These are phyloP conservation scores for Anorthoa munda DNA, from an alignment of 2,888 invertebrate genomes.

Conservation along the genomic window DNA sequence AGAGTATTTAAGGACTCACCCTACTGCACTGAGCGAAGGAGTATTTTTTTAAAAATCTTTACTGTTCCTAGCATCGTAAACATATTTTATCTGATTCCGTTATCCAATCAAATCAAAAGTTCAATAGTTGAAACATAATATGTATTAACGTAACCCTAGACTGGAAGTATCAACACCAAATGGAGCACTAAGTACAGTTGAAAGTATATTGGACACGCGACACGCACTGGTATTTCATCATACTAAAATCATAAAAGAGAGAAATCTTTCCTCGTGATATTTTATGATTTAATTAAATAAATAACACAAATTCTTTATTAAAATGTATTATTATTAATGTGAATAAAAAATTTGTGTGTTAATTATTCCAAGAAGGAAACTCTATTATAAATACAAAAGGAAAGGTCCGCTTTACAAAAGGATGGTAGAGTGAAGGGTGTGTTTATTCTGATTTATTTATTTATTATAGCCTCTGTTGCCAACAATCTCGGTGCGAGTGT, in stretches of 20 bases:
- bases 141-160: constrained; percentile 43
- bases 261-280: too few relatives aligned
- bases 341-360: too few relatives aligned
- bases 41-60: neutral
- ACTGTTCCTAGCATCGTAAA: neutral
- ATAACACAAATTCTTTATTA: too few relatives aligned
- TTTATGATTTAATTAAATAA: too few relatives aligned
- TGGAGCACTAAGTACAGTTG: constrained; percentile 58
- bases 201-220: constrained; percentile 73
- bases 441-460: too few relatives aligned
- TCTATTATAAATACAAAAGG: too few relatives aligned
- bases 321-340: too few relatives aligned
- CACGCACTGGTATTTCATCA: constrained; percentile 69
- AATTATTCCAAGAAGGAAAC: neutral
- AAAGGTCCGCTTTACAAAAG: neutral
- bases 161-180: constrained; percentile 69
- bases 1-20: too few relatives aligned
- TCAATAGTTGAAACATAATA: neutral
- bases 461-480: too few relatives aligned
- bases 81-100: neutral
- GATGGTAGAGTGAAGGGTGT: neutral
- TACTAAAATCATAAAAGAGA: constrained; percentile 1
- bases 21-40: too few relatives aligned
- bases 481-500: too few relatives aligned
- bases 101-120: neutral